Evolutionary conservation across 2,888 invertebrate genomes (phyloP).

Genomic region (Herminia tarsipennalis): DNA sequence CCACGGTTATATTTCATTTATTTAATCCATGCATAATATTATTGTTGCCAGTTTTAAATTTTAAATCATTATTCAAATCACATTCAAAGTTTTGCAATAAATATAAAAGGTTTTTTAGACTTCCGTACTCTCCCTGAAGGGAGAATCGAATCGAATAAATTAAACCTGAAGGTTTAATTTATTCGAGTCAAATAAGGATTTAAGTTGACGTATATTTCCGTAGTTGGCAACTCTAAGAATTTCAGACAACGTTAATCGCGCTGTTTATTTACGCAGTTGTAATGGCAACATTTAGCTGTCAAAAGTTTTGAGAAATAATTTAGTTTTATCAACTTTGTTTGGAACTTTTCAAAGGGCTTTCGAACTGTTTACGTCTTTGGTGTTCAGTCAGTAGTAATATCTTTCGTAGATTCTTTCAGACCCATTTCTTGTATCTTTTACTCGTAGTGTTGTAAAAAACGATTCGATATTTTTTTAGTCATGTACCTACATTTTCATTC

Average conservation of each 20-base stretch:
- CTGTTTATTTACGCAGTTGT: conserved; percentile 17
- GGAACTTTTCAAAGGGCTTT: neutral
- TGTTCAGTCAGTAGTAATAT: neutral
- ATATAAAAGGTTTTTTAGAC: conserved; percentile 45
- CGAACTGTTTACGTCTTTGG: neutral
- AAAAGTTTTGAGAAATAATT: conserved; percentile 13
- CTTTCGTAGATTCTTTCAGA: too few species aligned
- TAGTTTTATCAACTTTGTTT: conserved; percentile 1
- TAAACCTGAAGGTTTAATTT: conserved; percentile 40
- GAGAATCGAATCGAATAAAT: conserved; percentile 39
- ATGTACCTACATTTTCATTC: too few species aligned
- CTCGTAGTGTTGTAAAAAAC: too few species aligned
- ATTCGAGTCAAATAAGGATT: conserved; percentile 33
- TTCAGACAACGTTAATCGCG: conserved; percentile 27
- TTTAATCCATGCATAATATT: conserved; percentile 35
- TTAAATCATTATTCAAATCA: conserved; percentile 55
- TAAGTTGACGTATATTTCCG: conserved; percentile 23
- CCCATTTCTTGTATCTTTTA: too few species aligned
- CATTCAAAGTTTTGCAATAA: conserved; percentile 49
- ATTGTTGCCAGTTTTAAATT: conserved; percentile 40
- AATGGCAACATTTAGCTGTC: conserved; percentile 20
- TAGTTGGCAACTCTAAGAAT: conserved; percentile 25
- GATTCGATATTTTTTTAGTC: too few species aligned
- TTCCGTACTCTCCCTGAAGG: conserved; percentile 20
- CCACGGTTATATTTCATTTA: conserved; percentile 30